phyloP scores from a whole-genome alignment of 2,797 vertebrate species.

The Chrosomus eos region DNA sequence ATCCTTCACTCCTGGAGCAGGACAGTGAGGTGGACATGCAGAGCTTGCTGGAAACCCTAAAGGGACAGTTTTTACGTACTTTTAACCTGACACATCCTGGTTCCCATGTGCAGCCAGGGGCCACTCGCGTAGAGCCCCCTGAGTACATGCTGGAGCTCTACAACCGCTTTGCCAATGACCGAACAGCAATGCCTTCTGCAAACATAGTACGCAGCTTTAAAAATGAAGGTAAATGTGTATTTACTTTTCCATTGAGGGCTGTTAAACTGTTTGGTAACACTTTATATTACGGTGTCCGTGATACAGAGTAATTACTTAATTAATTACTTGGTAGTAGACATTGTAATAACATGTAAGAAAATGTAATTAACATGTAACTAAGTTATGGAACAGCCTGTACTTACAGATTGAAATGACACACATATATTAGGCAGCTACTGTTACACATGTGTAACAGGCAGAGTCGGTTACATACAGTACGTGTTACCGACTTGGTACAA shows the following conservation, averaged over 20 bases:
- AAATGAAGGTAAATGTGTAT: conserved; percentile 89
- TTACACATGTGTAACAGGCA: no score
- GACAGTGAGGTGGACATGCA: conserved; percentile 83
- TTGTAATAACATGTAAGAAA: no score
- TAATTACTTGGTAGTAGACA: no score
- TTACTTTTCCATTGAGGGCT: background rate
- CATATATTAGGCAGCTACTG: no score
- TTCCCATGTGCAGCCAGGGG: conserved; percentile 73
- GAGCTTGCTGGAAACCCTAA: conserved; percentile 86
- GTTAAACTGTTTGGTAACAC: background rate
- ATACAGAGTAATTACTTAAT: no score
- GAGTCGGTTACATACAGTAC: no score
- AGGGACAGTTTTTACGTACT: conserved; percentile 89
- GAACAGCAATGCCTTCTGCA: conserved; percentile 89
- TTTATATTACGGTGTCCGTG: no score
- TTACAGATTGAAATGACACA: no score
- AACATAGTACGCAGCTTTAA: conserved; percentile 98
- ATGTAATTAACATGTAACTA: no score
- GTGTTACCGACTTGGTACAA: no score
- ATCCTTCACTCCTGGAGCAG: conserved; percentile 85
- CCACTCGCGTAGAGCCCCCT: conserved; percentile 86
- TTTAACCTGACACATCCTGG: conserved; percentile 90
- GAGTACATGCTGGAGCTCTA: conserved; percentile 99
- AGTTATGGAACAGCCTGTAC: no score
- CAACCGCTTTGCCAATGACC: conserved; percentile 94